Percentiles rank a stretch among this genome's conserved stretches.
These are phyloP conservation scores for Sebastes cheni DNA, from an alignment of 2,797 vertebrate genomes.

Conservation along the genomic window DNA sequence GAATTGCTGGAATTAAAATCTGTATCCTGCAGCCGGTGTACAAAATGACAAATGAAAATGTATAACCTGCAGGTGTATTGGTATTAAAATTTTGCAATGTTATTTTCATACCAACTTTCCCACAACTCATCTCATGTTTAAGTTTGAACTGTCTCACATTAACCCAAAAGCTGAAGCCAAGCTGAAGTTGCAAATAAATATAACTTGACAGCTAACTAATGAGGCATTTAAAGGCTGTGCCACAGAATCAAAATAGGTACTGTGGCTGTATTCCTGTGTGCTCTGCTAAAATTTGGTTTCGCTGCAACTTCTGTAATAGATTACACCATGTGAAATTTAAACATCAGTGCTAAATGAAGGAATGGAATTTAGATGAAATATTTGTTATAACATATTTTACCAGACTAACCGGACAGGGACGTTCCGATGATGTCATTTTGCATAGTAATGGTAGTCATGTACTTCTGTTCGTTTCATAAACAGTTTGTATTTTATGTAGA, in stretches of 20 bases:
- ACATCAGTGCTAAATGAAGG: neutral
- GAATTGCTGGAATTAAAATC: neutral
- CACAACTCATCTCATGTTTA: neutral
- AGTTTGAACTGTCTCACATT: neutral
- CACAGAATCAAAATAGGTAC: neutral
- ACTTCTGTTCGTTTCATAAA: no score
- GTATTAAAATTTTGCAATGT: neutral
- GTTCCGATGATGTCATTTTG: no score
- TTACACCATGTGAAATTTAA: neutral
- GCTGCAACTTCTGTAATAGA: neutral
- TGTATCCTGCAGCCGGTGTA: neutral
- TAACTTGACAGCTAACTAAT: neutral
- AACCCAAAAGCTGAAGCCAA: neutral
- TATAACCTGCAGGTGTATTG: neutral
- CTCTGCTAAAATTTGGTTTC: neutral
- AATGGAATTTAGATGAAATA: neutral
- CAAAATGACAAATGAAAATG: neutral
- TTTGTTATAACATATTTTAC: neutral
- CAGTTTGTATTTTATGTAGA: no score
- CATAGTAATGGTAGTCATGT: no score
- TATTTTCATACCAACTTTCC: neutral
- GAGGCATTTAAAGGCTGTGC: neutral
- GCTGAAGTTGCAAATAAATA: neutral
- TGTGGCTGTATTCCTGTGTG: neutral
- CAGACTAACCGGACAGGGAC: no score